Conservation (phyloP, 2,888 invertebrate species). For the Metacarcinus magister region DNA sequence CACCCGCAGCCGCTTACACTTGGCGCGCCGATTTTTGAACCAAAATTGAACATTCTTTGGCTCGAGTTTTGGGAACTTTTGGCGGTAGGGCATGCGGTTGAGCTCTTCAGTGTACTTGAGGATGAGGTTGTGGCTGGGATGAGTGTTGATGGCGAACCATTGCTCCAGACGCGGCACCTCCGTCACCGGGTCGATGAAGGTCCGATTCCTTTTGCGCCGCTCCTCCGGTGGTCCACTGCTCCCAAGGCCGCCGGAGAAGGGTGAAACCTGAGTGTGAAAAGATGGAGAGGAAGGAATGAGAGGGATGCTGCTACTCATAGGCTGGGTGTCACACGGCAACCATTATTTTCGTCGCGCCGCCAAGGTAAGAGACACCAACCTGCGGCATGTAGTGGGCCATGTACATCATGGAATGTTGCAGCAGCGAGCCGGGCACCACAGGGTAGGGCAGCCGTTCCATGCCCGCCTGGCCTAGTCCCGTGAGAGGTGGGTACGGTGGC, state of each 20-base stretch:
- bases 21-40: conserved; percentile 99
- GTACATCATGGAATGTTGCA: conserved; percentile 82
- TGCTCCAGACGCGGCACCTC: conserved; percentile 97
- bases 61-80: conserved; percentile 98
- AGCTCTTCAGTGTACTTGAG: conserved; percentile 98
- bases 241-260: conserved; percentile 79
- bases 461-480: conserved; percentile 77
- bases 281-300: background rate
- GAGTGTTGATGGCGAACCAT: conserved; percentile 99
- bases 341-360: background rate
- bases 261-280: conserved; percentile 74
- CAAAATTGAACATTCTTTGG: conserved; percentile 99
- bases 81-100: conserved; percentile 98
- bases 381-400: conserved; percentile 83
- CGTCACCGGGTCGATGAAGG: conserved; percentile 99
- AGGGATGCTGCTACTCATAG: background rate
- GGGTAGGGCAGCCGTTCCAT: conserved; percentile 81
- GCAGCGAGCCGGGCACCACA: conserved; percentile 79
- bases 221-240: conserved; percentile 80
- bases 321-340: background rate
- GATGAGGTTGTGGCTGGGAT: conserved; percentile 98
- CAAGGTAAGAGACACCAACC: conserved; percentile 61
- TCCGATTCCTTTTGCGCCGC: conserved; percentile 94
- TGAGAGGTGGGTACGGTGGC: conserved; percentile 80
- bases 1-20: conserved; percentile 98